phyloP scores from a whole-genome alignment of 2,888 invertebrate genomes.

The Drosophila pseudotakahashii region DNA sequence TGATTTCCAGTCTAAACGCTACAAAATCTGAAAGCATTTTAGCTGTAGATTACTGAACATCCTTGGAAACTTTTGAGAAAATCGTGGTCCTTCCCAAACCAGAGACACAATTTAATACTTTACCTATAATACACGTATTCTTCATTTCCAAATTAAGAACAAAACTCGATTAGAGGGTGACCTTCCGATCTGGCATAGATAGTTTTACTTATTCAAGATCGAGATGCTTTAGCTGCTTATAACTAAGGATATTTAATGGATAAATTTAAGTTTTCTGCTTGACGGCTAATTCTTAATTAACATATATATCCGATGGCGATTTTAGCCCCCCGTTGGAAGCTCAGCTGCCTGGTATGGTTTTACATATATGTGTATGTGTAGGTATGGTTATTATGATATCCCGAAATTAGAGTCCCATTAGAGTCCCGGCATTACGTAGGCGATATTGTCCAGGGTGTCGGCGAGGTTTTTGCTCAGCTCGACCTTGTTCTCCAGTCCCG shows the following conservation, averaged over 20 bases:
- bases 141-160: neutral
- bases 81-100: too few relatives aligned
- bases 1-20: neutral
- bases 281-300: neutral
- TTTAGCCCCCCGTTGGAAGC: slow-evolving; percentile 16
- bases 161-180: neutral
- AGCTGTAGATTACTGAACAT: too few relatives aligned
- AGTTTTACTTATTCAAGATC: slow-evolving; percentile 21
- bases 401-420: slow-evolving; percentile 86
- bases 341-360: slow-evolving; percentile 24
- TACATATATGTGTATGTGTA: neutral
- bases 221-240: slow-evolving; percentile 23
- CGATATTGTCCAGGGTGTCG: slow-evolving; percentile 95
- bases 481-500: slow-evolving; percentile 89
- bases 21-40: too few relatives aligned
- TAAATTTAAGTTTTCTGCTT: neutral
- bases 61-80: too few relatives aligned
- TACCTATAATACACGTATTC: neutral
- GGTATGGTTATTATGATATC: neutral
- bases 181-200: slow-evolving; percentile 1
- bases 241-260: slow-evolving; percentile 11
- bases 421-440: slow-evolving; percentile 95
- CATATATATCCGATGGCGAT: neutral
- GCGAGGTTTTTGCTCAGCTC: slow-evolving; percentile 86
- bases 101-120: too few relatives aligned